Percentiles rank a stretch among this genome's conserved stretches.
These are phyloP conservation scores for Perca fluviatilis DNA, from an alignment of 2,113 vertebrate genomes.

Conservation along the genomic window DNA sequence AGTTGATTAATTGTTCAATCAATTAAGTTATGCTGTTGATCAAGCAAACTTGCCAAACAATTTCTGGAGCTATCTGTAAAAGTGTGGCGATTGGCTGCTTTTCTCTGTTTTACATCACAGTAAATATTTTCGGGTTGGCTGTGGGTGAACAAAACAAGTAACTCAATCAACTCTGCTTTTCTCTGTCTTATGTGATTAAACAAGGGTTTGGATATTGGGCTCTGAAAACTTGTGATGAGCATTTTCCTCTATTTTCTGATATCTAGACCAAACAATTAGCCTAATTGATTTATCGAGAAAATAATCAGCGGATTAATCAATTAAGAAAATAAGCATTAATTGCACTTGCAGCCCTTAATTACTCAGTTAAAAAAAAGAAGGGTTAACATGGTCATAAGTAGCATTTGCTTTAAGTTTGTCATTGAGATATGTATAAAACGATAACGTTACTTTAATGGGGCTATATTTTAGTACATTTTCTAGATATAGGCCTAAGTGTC, in stretches of 20 bases:
- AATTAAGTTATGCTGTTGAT: background rate
- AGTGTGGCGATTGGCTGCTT: background rate
- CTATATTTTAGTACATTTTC: background rate
- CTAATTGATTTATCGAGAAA: background rate
- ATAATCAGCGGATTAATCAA: background rate
- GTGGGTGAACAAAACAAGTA: background rate
- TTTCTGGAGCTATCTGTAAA: background rate
- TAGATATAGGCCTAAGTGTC: background rate
- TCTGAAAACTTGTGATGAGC: background rate
- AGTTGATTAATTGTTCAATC: background rate
- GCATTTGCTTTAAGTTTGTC: background rate
- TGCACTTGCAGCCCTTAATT: background rate
- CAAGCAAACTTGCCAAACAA: background rate
- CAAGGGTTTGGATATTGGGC: background rate
- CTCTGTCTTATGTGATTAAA: background rate
- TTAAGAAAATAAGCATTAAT: background rate
- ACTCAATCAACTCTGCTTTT: background rate
- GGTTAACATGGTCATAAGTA: background rate
- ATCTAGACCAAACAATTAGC: background rate
- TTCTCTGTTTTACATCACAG: background rate
- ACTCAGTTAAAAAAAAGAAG: background rate
- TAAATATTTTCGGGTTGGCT: background rate
- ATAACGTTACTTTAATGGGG: background rate
- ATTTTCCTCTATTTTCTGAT: background rate
- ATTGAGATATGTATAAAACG: background rate